These are phyloP conservation scores for Machaerirhynchus nigripectus DNA, from an alignment of 2,113 vertebrate species.

Conservation along the genomic window DNA sequence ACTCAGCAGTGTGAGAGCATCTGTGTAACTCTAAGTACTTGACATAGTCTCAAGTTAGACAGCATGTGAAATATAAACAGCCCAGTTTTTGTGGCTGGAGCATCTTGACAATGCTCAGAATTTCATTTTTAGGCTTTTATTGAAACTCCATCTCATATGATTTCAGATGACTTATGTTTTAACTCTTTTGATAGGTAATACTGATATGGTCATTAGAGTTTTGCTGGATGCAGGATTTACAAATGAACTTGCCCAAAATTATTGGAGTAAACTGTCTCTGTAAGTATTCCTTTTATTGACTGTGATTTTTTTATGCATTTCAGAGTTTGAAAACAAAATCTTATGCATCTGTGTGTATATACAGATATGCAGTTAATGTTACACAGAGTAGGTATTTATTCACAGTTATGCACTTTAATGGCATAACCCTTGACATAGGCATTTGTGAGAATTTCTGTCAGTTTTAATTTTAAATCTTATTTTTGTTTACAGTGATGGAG, in stretches of 20 bases:
- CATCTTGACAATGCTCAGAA: not conserved
- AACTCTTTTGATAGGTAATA: slow-evolving; percentile 80
- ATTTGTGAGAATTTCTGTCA: not conserved
- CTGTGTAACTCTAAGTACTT: not conserved
- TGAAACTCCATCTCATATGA: not conserved
- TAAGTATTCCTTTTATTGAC: slow-evolving; percentile 73
- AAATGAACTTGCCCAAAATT: slow-evolving; percentile 81
- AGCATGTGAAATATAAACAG: not conserved
- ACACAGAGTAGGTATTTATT: not conserved
- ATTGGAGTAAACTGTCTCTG: slow-evolving; percentile 88
- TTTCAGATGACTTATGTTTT: not conserved
- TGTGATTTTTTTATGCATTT: not conserved
- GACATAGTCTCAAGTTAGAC: not conserved
- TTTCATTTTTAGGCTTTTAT: not conserved
- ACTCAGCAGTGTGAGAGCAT: not conserved
- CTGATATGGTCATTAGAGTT: slow-evolving; percentile 85
- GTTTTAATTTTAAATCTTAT: not conserved
- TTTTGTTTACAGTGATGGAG: slow-evolving; percentile 79
- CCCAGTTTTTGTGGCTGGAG: not conserved
- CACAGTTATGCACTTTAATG: not conserved
- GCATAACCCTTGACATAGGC: not conserved
- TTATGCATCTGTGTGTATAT: not conserved
- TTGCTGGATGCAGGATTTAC: slow-evolving; percentile 94
- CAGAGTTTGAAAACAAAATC: not conserved
- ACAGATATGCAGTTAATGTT: not conserved